Evolutionary conservation across 2,113 vertebrate genomes (phyloP).

Genomic region (Pogonocichla stellata): DNA sequence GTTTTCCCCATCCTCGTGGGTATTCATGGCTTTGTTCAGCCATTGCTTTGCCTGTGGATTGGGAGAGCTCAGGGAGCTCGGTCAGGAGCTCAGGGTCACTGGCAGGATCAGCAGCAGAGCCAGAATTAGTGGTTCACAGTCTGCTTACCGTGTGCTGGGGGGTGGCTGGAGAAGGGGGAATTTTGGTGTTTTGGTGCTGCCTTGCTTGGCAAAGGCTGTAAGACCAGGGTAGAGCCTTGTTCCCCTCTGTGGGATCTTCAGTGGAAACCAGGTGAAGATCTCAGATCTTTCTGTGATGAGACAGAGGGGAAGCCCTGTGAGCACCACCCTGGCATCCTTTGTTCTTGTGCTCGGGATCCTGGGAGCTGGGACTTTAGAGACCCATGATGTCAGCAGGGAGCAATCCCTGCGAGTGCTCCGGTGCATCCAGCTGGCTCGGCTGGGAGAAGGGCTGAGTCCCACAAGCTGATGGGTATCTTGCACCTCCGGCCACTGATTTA

Average conservation of each 20-base stretch:
- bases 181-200: not conserved
- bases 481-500: not conserved
- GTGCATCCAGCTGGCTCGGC: not conserved
- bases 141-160: rapidly evolving
- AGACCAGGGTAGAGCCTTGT: not conserved
- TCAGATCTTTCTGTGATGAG: not conserved
- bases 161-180: not conserved
- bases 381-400: not conserved
- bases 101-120: not conserved
- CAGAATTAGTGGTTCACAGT: not conserved
- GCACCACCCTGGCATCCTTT: not conserved
- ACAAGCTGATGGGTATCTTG: not conserved
- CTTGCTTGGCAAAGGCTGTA: not conserved
- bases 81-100: not conserved
- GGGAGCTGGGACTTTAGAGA: not conserved
- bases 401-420: rapidly evolving
- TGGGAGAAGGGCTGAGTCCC: not conserved
- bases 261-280: not conserved
- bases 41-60: not conserved
- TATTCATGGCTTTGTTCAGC: not conserved
- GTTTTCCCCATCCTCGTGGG: not conserved
- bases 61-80: rapidly evolving
- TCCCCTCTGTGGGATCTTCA: not conserved
- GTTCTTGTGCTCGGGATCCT: rapidly evolving
- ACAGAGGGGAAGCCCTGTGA: not conserved